Conservation (phyloP, 1,140 invertebrate species). For the Nymphalis io region DNA sequence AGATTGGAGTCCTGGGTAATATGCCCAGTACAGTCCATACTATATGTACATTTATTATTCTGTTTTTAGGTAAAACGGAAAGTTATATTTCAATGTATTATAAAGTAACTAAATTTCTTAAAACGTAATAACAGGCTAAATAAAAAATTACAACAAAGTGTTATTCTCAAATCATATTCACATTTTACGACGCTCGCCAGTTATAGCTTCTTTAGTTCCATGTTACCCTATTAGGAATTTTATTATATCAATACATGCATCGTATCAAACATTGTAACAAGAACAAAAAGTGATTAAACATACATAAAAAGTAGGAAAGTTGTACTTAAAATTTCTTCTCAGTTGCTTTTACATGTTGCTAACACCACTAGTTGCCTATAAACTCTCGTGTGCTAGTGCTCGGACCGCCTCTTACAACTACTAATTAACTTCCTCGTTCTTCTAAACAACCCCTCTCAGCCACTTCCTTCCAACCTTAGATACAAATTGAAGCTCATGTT, state of each 20-base stretch:
- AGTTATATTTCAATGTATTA: too few relatives aligned
- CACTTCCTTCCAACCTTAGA: slow-evolving; percentile 28
- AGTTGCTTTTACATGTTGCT: slow-evolving; percentile 35
- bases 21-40: too few relatives aligned
- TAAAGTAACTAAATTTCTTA: too few relatives aligned
- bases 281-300: slow-evolving; percentile 9
- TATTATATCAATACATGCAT: neutral
- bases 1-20: too few relatives aligned
- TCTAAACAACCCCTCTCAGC: slow-evolving; percentile 30
- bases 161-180: neutral
- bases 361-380: slow-evolving; percentile 30
- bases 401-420: slow-evolving; percentile 45
- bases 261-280: slow-evolving; percentile 8
- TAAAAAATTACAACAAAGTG: too few relatives aligned
- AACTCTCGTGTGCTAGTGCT: slow-evolving; percentile 33
- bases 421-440: slow-evolving; percentile 52
- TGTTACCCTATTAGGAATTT: neutral
- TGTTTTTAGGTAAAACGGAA: too few relatives aligned
- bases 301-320: slow-evolving; percentile 13
- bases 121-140: too few relatives aligned
- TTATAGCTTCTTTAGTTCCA: neutral
- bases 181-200: neutral
- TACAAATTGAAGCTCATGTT: slow-evolving; percentile 16
- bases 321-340: slow-evolving; percentile 8
- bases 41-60: too few relatives aligned